Evolutionary conservation across 1,140 invertebrate genomes (phyloP), one percentile per base, ranked within the genome.

Genomic region (Lysiphlebus fabarum): DNA sequence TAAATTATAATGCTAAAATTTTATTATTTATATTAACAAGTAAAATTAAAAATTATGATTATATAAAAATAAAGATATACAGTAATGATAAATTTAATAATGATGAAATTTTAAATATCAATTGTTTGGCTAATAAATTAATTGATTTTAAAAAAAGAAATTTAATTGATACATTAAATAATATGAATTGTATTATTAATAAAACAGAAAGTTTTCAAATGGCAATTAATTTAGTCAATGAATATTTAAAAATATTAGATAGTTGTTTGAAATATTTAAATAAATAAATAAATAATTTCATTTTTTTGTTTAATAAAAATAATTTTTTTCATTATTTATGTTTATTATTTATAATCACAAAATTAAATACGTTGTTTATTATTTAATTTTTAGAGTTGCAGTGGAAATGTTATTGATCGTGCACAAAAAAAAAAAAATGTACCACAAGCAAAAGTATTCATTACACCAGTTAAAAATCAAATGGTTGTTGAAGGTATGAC

Each of bases 1-100:
- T 85, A 54, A 85, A 83, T 75, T 85, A 83, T 67, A 82, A 80
- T 73, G 72, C 72, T 4, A 70, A 65, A 56, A 69, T 70, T 57
- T 58, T 73, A 45, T 67, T 80, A 47, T 82, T 73, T 57, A 58
- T 54, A 54, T 69, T n/a, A 65, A 59, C 41, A 72, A 71, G 59
- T 59, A 59, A 14, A 60, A 65, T 45, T 54, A 66, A 43, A 61
- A 26, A 26, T 26, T 26, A 57, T 33, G 38, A 69, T 37, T 38
- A 65, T 50, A 75, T 76, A 64, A 72, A 69, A 49, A 48, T 61
- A 11, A 76, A 73, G 60, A 69, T 80, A 42, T 79, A 73, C 63
- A 61, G 62, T 10, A 56, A 67, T 58, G 17, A 26, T 1, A 56
- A 67, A 12, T 71, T 78, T 64, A 62, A 65, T 60, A 38, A 14